Percentiles rank a stretch among this genome's conserved stretches.
Evolutionary conservation across 1,140 invertebrate genomes (phyloP).

Genomic region (Oreohelix idahoensis): DNA sequence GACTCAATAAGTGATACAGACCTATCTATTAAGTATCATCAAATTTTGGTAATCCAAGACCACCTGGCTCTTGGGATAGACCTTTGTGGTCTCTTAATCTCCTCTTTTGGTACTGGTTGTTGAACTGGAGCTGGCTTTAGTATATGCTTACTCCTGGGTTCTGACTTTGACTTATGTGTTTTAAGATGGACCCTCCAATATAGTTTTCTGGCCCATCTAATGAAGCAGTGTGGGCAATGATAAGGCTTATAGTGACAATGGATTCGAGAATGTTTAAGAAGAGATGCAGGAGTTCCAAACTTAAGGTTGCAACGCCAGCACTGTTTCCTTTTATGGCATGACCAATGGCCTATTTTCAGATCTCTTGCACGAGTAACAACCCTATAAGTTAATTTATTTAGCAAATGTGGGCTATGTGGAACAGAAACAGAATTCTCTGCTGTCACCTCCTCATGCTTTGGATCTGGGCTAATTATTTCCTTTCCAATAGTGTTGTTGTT

Average conservation of each 20-base stretch:
- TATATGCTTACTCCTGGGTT: background rate
- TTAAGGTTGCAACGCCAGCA: slow-evolving; percentile 30
- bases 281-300: background rate
- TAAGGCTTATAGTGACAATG: slow-evolving; percentile 6
- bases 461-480: too few relatives aligned
- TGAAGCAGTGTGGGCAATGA: background rate
- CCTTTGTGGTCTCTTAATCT: background rate
- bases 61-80: slow-evolving; percentile 14
- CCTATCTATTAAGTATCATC: too few relatives aligned
- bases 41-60: background rate
- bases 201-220: background rate
- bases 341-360: background rate
- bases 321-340: background rate
- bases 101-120: background rate
- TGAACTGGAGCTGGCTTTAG: background rate
- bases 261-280: background rate
- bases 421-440: background rate
- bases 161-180: background rate
- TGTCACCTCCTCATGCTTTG: too few relatives aligned
- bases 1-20: too few relatives aligned
- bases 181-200: background rate
- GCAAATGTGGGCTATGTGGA: background rate
- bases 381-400: background rate
- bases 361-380: too few relatives aligned
- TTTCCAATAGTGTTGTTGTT: too few relatives aligned